These are phyloP conservation scores for Palythoa grandis DNA, from an alignment of 92 coral and sea anemone species.

Conservation along the genomic window DNA sequence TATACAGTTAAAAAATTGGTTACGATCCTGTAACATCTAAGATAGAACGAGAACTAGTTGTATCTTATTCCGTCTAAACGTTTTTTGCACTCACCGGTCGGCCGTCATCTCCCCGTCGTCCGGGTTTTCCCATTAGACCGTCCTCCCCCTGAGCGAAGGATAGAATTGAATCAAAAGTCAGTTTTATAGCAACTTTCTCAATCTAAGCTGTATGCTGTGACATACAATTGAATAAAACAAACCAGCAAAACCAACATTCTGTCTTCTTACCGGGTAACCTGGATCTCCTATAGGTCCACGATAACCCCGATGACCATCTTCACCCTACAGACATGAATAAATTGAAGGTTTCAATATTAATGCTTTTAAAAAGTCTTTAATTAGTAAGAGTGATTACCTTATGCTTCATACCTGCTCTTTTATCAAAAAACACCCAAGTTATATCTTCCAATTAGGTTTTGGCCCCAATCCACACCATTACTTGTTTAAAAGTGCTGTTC, in stretches of 20 bases:
- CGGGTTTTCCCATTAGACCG: slow-evolving; percentile 4
- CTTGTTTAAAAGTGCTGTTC: too few relatives aligned
- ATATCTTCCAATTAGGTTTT: too few relatives aligned
- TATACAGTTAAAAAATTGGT: too few relatives aligned
- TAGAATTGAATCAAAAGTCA: neutral
- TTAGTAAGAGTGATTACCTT: too few relatives aligned
- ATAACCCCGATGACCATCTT: neutral
- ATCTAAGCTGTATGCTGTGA: neutral
- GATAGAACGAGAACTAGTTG: too few relatives aligned
- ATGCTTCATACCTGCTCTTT: too few relatives aligned
- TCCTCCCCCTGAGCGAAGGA: neutral
- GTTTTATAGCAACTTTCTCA: neutral
- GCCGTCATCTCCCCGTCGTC: neutral
- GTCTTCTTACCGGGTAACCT: neutral
- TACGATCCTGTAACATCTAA: too few relatives aligned
- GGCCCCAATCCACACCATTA: too few relatives aligned
- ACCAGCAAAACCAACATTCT: neutral
- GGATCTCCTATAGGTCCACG: neutral
- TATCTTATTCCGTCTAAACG: neutral
- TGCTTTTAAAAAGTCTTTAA: too few relatives aligned
- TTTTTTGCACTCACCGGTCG: neutral
- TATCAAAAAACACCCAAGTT: too few relatives aligned
- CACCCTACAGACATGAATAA: neutral
- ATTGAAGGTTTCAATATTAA: neutral
- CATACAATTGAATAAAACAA: neutral